A percentile compares a stretch with the other conserved stretches of the same genome.
Conservation (phyloP, 1,140 invertebrate genomes). For the Eciton burchellii region DNA sequence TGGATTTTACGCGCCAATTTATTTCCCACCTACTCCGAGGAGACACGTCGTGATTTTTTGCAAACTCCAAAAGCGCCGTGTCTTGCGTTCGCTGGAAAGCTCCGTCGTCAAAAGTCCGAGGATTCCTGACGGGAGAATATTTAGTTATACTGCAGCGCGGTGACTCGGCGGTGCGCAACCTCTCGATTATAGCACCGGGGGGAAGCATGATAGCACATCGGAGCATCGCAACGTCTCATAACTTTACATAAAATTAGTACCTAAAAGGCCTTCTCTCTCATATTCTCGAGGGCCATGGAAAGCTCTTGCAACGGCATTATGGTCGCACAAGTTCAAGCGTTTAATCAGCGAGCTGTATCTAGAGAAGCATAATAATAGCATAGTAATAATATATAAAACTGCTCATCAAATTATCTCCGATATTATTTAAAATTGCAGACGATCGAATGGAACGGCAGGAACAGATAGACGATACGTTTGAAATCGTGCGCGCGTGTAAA, state of each 20-base stretch:
- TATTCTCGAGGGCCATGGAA: constrained; percentile 72
- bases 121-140: constrained; percentile 69
- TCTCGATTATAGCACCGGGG: constrained; percentile 77
- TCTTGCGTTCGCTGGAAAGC: constrained; percentile 20
- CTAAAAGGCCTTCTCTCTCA: constrained; percentile 83
- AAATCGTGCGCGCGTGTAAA: background rate
- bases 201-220: constrained; percentile 76
- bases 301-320: constrained; percentile 34
- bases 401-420: constrained; percentile 1
- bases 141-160: constrained; percentile 72
- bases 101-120: constrained; percentile 11
- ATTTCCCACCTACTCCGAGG: background rate
- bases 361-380: too few relatives aligned
- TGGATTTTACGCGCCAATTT: background rate
- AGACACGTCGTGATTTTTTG: background rate
- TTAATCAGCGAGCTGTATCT: constrained; percentile 40
- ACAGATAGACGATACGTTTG: background rate
- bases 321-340: background rate
- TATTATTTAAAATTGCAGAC: background rate
- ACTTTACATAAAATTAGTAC: constrained; percentile 84
- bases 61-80: background rate
- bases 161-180: constrained; percentile 60
- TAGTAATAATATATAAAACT: constrained; percentile 7
- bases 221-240: constrained; percentile 77
- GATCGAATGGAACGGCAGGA: background rate